phyloP scores from a whole-genome alignment of 2,113 vertebrate genomes.

The Oostethus manadensis region DNA sequence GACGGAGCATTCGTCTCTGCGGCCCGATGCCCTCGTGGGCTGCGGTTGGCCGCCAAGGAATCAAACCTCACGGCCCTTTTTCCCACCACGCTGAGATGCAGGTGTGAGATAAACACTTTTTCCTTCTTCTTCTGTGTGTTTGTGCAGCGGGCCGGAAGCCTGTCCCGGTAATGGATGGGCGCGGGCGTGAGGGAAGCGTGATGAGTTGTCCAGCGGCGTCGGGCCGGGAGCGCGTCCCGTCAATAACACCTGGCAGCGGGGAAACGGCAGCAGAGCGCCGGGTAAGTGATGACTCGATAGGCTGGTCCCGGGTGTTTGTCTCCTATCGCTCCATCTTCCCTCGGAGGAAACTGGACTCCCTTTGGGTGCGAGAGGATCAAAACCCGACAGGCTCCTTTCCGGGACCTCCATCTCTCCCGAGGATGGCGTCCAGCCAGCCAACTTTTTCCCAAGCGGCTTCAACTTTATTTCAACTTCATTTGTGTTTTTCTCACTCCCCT shows the following conservation, averaged over 20 bases:
- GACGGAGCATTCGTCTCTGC: constrained; percentile 64
- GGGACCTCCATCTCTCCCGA: constrained; percentile 48
- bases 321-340: constrained; percentile 48
- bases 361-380: constrained; percentile 24
- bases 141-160: constrained; percentile 23
- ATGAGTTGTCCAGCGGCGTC: constrained; percentile 38
- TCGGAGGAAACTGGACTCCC: constrained; percentile 46
- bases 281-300: constrained; percentile 54
- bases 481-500: constrained; percentile 26
- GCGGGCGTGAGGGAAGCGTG: constrained; percentile 24
- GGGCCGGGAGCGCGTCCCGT: constrained; percentile 33
- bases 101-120: constrained; percentile 7
- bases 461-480: constrained; percentile 18
- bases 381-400: constrained; percentile 27
- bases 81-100: constrained; percentile 13
- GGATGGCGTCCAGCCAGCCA: constrained; percentile 35
- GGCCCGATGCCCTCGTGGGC: constrained; percentile 20
- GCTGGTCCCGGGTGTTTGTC: constrained; percentile 32
- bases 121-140: not conserved
- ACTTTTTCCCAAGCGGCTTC: constrained; percentile 21
- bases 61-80: constrained; percentile 21
- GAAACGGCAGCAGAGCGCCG: constrained; percentile 39
- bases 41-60: constrained; percentile 11
- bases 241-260: constrained; percentile 36
- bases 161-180: constrained; percentile 37